Evolutionary conservation across 2,888 invertebrate species (phyloP).

Genomic region (Eilema griseolum): DNA sequence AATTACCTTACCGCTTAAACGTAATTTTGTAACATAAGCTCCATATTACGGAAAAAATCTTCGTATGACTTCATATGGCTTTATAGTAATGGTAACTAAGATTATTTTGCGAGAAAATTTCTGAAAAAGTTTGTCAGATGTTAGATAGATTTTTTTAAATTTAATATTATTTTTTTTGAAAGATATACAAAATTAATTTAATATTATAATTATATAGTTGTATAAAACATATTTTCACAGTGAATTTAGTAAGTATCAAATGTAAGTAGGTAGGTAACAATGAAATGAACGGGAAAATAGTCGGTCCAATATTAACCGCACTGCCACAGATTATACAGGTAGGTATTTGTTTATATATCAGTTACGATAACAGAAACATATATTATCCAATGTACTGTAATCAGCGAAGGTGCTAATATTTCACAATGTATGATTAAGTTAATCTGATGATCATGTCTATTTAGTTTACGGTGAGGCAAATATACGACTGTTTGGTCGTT

Average conservation of each 20-base stretch:
- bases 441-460: constrained; percentile 20
- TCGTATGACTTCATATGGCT: no score
- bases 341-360: constrained; percentile 9
- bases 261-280: background rate
- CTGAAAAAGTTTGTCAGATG: background rate
- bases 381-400: background rate
- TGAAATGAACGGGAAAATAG: background rate
- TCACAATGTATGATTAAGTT: constrained; percentile 13
- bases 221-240: no score
- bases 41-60: no score
- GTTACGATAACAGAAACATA: constrained; percentile 4
- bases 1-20: constrained; percentile 1
- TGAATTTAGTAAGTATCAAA: background rate
- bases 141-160: no score
- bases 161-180: no score
- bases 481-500: constrained; percentile 5
- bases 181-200: no score
- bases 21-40: background rate
- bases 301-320: background rate
- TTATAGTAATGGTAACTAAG: no score
- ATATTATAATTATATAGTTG: no score
- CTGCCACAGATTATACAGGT: background rate
- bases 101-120: background rate
- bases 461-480: constrained; percentile 6
- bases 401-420: constrained; percentile 5